phyloP scores from a whole-genome alignment of 2,113 vertebrate species.

The Myrmecobius fasciatus region DNA sequence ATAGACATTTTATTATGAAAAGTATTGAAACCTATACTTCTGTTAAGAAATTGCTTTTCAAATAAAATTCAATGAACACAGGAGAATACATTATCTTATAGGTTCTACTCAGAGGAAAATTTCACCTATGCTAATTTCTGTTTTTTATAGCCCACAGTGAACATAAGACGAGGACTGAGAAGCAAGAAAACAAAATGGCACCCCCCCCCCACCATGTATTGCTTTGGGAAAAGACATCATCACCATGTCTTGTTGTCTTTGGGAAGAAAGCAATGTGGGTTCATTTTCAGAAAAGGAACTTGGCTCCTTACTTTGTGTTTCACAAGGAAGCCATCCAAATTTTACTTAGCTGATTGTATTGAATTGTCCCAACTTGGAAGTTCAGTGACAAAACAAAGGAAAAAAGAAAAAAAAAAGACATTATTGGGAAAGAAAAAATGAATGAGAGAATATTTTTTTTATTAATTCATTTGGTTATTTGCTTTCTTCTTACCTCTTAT shows the following conservation, averaged over 20 bases:
- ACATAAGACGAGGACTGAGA: conserved; percentile 52
- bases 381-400: conserved; percentile 62
- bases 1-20: background rate
- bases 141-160: conserved; percentile 46
- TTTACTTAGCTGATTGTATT: conserved; percentile 67
- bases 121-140: conserved; percentile 9
- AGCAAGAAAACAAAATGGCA: conserved; percentile 49
- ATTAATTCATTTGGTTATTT: conserved; percentile 28
- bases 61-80: background rate
- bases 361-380: conserved; percentile 56
- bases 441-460: background rate
- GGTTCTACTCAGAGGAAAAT: background rate
- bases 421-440: conserved; percentile 5
- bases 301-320: conserved; percentile 68
- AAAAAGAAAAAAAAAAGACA: background rate
- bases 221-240: background rate
- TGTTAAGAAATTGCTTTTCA: conserved; percentile 44
- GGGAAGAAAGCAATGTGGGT: conserved; percentile 53
- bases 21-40: background rate
- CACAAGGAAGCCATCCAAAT: conserved; percentile 53
- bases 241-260: conserved; percentile 45
- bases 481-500: conserved; percentile 11
- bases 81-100: background rate
- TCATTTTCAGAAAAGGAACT: conserved; percentile 43
- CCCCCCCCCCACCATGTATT: background rate